Evolutionary conservation across 2,797 vertebrate genomes (phyloP).

Genomic region (Morus bassanus): DNA sequence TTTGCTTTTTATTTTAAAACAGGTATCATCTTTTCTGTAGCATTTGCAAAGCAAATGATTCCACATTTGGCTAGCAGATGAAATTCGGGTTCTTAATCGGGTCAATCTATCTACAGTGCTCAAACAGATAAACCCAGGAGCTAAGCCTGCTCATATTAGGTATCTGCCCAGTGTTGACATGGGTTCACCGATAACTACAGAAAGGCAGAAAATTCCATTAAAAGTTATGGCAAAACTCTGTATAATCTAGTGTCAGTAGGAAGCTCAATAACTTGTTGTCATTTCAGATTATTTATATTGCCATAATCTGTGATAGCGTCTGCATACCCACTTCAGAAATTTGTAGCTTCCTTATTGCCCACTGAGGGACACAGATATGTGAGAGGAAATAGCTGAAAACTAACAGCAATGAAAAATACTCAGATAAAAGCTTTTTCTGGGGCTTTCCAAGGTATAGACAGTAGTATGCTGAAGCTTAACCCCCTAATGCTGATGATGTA

Average conservation of each 20-base stretch:
- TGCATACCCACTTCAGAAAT: not conserved
- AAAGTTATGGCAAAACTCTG: not conserved
- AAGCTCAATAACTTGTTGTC: not conserved
- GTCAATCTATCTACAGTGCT: not conserved
- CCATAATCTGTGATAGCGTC: not conserved
- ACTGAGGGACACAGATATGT: not conserved
- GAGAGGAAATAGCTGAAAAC: not conserved
- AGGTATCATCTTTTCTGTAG: not conserved
- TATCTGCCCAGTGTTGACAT: not conserved
- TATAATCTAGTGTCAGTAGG: not conserved
- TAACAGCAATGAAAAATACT: not conserved
- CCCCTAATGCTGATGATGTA: not conserved
- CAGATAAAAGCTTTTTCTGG: not conserved
- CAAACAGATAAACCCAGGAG: not conserved
- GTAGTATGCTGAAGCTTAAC: not conserved
- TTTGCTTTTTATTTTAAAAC: not conserved
- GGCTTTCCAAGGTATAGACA: not conserved
- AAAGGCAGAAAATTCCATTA: not conserved
- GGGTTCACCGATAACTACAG: not conserved
- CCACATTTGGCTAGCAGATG: not conserved
- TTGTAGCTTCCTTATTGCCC: not conserved
- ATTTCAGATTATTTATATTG: not conserved
- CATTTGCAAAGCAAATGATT: not conserved
- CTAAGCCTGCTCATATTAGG: not conserved
- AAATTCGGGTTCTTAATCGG: accelerated